phyloP scores from a whole-genome alignment of 2,113 vertebrate genomes.

The Pardalotus punctatus region DNA sequence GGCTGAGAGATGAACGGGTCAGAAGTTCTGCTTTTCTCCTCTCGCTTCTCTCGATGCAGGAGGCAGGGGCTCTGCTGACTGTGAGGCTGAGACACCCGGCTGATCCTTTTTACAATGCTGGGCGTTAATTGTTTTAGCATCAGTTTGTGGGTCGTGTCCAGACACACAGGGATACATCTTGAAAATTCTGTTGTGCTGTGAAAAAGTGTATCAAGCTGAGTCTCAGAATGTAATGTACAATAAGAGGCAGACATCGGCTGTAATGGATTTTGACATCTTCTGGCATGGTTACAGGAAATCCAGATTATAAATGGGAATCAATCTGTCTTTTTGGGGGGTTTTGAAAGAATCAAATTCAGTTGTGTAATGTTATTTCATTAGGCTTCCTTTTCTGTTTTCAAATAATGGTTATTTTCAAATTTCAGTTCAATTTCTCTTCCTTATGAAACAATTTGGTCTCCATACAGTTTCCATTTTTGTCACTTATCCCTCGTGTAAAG shows the following conservation, averaged over 20 bases:
- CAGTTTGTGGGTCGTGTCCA: not conserved
- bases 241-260: not conserved
- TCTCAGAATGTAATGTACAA: not conserved
- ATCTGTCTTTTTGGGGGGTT: not conserved
- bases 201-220: not conserved
- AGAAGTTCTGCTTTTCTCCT: not conserved
- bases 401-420: slow-evolving; percentile 62
- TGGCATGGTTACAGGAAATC: not conserved
- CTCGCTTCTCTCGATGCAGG: not conserved
- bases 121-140: not conserved
- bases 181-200: not conserved
- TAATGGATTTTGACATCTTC: not conserved
- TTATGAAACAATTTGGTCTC: slow-evolving; percentile 61
- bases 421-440: slow-evolving; percentile 59
- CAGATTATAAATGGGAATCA: not conserved
- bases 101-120: not conserved
- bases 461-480: slow-evolving; percentile 45
- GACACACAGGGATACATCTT: not conserved
- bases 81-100: not conserved
- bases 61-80: not conserved
- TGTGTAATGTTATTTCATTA: slow-evolving; percentile 51
- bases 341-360: not conserved
- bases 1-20: not conserved
- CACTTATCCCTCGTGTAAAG: slow-evolving; percentile 50
- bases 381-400: slow-evolving; percentile 61